phyloP scores from a whole-genome alignment of 1,140 invertebrate species.

The Asbolus verrucosus region DNA sequence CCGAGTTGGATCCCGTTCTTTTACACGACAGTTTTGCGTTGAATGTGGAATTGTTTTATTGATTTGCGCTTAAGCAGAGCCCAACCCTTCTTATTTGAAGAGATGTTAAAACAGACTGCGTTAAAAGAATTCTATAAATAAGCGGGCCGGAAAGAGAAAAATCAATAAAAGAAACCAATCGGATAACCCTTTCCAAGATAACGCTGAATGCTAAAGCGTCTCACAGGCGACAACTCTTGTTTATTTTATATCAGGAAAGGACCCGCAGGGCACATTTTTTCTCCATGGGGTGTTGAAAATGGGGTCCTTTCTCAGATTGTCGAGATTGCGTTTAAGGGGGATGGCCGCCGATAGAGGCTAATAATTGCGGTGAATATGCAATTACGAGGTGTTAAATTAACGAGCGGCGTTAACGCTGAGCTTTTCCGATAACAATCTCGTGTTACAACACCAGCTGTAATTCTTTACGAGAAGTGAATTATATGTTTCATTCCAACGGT shows the following conservation, averaged over 20 bases:
- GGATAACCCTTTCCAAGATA: conserved; percentile 27
- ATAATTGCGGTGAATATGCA: too few relatives aligned
- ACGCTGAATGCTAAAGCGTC: conserved; percentile 12
- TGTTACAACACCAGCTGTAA: background rate
- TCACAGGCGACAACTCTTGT: background rate
- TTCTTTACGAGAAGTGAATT: conserved; percentile 6
- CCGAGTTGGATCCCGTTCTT: background rate
- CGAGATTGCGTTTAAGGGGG: background rate
- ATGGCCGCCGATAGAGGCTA: too few relatives aligned
- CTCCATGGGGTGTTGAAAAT: too few relatives aligned
- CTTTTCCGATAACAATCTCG: too few relatives aligned
- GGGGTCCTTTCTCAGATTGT: background rate
- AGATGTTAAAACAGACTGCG: conserved; percentile 31
- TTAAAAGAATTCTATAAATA: conserved; percentile 39
- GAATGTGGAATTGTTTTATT: conserved; percentile 42
- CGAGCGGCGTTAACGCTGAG: too few relatives aligned
- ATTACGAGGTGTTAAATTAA: too few relatives aligned
- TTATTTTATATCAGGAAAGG: conserved; percentile 18
- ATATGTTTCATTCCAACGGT: conserved; percentile 5
- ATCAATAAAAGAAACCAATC: conserved; percentile 27
- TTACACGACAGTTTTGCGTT: conserved; percentile 21
- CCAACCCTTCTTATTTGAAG: conserved; percentile 20
- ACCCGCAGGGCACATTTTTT: background rate
- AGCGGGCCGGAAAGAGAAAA: conserved; percentile 1
- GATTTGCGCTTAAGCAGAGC: conserved; percentile 22